Base-by-base conservation (phyloP, 2,888 invertebrate species). In the Euphydryas editha region DNA sequence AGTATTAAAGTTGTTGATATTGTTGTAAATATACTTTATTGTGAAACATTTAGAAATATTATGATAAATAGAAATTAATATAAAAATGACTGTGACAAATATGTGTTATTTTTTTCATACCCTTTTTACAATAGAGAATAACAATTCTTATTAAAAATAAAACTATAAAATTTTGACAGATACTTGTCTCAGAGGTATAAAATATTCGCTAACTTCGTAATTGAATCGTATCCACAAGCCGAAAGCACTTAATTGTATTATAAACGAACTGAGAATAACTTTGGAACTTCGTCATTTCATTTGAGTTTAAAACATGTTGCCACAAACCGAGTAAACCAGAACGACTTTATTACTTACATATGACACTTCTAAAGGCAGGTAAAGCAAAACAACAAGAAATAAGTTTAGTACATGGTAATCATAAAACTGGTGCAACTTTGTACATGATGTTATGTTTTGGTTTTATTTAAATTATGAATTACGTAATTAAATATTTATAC, bases 1-100 rank as follows among this genome's bases (percentile, higher is more conserved):
- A 65, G 65, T 66, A 69, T 69, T 70, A 68, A 67, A 76, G 82
- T 82, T 86, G 88, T 90, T 90, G 81, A 85, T 84, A 85, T 85
- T 84, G 81, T 82, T 90, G 90, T 91, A 91, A 86, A 89, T 90
- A 89, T 78, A 80, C 74, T 82, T 82, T 83, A 85, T 80, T 83
- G 76, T 81, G 79, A 51, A 17, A 36, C 36, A 72, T 75, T 76
- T 77, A 74, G 56, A 44, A 76, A 77, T 76, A 73, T 49, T 49
- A 59, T 73, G 78, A 36, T 62, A 61, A 67, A 65, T 70, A 70
- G 70, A 60, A 72, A 77, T 79, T 79, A 81, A 82, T 81, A 69
- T 71, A 66, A 67, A 61, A 30, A 63, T 59, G 58, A 71, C 69
- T 69, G 69, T 71, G 59, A 71, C 56, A 62, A 73, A 79, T 73